phyloP scores from a whole-genome alignment of 2,113 vertebrate genomes.

The Pleuronectes platessa region DNA sequence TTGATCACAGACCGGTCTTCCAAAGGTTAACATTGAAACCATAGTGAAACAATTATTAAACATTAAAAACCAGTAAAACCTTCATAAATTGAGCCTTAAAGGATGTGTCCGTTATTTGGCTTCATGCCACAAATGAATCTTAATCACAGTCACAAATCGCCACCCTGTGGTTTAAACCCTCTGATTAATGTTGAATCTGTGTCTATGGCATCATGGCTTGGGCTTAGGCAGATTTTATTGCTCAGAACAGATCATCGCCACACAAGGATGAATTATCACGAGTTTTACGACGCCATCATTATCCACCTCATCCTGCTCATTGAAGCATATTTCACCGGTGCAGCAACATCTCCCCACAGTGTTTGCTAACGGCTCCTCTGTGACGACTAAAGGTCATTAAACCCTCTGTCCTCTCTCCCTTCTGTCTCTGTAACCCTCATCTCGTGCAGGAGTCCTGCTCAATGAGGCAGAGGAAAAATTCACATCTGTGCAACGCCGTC shows the following conservation, averaged over 20 bases:
- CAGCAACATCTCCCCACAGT: neutral
- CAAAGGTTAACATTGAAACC: no score
- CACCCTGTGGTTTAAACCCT: neutral
- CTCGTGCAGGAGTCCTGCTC: conserved; percentile 41
- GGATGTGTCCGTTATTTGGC: neutral
- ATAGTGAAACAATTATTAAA: no score
- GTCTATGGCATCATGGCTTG: neutral
- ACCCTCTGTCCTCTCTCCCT: neutral
- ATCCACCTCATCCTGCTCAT: conserved; percentile 20
- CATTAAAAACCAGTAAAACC: no score
- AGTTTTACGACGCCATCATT: conserved; percentile 13
- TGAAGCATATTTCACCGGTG: conserved; percentile 21
- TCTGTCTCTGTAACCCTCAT: conserved; percentile 10
- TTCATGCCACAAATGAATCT: neutral
- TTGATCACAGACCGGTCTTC: no score
- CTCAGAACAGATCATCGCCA: conserved; percentile 4
- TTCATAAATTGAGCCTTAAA: neutral
- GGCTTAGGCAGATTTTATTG: conserved; percentile 1
- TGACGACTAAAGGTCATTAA: neutral
- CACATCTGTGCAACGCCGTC: conserved; percentile 10
- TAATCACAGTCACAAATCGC: neutral
- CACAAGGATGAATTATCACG: conserved; percentile 3
- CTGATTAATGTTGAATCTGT: conserved; percentile 3
- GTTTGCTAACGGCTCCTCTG: neutral
- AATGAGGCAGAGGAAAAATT: neutral